Base-by-base conservation (phyloP, 2,113 vertebrate genomes). In the Puma concolor region DNA sequence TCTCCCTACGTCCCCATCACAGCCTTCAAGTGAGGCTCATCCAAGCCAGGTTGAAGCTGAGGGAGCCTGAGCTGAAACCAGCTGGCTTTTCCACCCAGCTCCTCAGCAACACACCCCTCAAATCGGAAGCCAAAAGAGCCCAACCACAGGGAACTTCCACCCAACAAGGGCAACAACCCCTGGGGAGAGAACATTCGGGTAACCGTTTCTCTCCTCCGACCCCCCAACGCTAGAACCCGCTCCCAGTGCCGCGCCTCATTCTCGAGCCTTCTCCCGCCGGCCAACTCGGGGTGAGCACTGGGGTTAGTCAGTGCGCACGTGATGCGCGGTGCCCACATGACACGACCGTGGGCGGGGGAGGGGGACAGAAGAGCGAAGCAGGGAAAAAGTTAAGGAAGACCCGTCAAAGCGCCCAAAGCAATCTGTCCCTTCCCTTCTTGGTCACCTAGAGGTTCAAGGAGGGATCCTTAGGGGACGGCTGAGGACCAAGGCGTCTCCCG, bases 291-390 rank as follows among this genome's bases (percentile, higher is more conserved):
- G 95, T 87, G 96, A 93, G 95, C 92, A 50, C 95, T 48, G 0
- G 89, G 82, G 97, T 98, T 96, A 97, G 92, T 98, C 96, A 96
- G 94, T 94, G 90, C 72, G 88, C 98, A 98, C 95, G 97, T 98
- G 98, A 98, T 84, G 92, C 87, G 44, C 69, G 74, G 76, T 95
- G 97, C 97, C 97, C 98, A 98, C 97, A 95, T 98, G 98, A 98
- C 97, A 38, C 4, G 41, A 36, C 91, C 38, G 66, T 31, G 87
- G 96, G 81, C 76, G 97, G 96, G 88, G 95, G 95, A 50, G 88
- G 97, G 94, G 92, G 63, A 77, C 82, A 8, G 81, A 31, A n/a
- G 87, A 88, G 86, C 15, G 92, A n/a, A 48, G 90, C 88, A 15
- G 63, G 92, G 69, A 17, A 96, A 98, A 98, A 98, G 98, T 98